Percentiles rank a stretch among this genome's conserved stretches.
phyloP scores from a whole-genome alignment of 2,113 vertebrate species.

The Burhinus oedicnemus region DNA sequence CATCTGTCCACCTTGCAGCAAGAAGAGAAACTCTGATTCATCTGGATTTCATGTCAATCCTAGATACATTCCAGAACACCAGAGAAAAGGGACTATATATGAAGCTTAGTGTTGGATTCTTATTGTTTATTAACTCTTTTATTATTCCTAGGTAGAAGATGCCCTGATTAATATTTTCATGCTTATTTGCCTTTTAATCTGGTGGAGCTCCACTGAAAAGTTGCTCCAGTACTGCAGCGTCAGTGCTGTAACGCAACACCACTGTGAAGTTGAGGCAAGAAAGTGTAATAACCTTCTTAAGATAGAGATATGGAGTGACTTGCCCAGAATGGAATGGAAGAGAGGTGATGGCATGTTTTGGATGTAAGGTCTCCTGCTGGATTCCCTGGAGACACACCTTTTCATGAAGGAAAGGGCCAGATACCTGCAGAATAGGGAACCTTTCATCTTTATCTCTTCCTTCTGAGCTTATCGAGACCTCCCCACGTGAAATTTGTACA shows the following conservation, averaged over 20 bases:
- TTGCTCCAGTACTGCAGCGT: not conserved
- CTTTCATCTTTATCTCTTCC: conserved; percentile 43
- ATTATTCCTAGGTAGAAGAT: not conserved
- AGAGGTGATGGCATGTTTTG: not conserved
- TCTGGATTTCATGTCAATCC: not conserved
- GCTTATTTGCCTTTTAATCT: not conserved
- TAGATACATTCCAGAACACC: not conserved
- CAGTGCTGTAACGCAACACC: not conserved
- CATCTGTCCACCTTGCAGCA: not conserved
- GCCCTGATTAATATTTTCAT: not conserved
- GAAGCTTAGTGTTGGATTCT: not conserved
- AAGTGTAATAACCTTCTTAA: not conserved
- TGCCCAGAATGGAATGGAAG: not conserved
- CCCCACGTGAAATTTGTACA: not conserved
- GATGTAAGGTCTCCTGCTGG: not conserved
- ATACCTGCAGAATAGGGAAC: not conserved
- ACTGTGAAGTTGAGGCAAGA: not conserved
- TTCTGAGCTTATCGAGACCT: conserved; percentile 3
- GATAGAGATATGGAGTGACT: not conserved
- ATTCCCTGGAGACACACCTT: conserved; percentile 2
- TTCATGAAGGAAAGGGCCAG: not conserved
- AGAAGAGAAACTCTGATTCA: not conserved
- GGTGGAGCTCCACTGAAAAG: not conserved
- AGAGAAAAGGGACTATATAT: not conserved
- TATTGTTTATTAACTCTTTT: not conserved